These are phyloP conservation scores for Microplitis demolitor DNA, from an alignment of 1,140 invertebrate genomes.

Conservation along the genomic window DNA sequence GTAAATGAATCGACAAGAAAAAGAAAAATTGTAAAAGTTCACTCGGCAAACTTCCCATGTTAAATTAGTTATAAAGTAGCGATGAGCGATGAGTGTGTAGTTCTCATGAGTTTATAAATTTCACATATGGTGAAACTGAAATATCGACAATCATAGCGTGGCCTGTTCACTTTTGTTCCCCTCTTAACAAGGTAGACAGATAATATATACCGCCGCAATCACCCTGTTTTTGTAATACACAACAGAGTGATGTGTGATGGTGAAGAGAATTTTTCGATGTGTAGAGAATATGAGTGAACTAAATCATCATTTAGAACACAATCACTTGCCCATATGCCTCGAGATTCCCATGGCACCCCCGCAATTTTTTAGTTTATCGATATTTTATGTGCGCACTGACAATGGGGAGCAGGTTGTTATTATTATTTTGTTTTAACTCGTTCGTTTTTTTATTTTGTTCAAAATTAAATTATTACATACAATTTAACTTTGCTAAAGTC, in stretches of 20 bases:
- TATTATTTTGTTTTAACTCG: background rate
- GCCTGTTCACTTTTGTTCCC: slow-evolving; percentile 25
- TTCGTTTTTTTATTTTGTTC: background rate
- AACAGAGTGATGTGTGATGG: background rate
- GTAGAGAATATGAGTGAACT: too few relatives aligned
- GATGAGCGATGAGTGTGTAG: slow-evolving; percentile 25
- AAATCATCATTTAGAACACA: too few relatives aligned
- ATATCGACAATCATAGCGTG: slow-evolving; percentile 1
- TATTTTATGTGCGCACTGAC: background rate
- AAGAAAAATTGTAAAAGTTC: slow-evolving; percentile 12
- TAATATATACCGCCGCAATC: too few relatives aligned
- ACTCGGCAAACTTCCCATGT: slow-evolving; percentile 42
- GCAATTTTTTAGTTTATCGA: background rate
- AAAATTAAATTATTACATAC: background rate
- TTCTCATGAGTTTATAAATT: slow-evolving; percentile 43
- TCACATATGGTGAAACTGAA: slow-evolving; percentile 39
- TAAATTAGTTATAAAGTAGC: slow-evolving; percentile 40
- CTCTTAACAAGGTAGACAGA: slow-evolving; percentile 21
- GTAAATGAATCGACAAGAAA: background rate
- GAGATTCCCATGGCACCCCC: slow-evolving; percentile 42
- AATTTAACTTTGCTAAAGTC: too few relatives aligned
- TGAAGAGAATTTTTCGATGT: too few relatives aligned
- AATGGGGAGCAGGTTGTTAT: slow-evolving; percentile 1
- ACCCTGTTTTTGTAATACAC: background rate
- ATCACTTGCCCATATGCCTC: slow-evolving; percentile 41